Percentiles rank a stretch among this genome's conserved stretches.
Conservation (phyloP, 2,797 vertebrate species). For the Crax fasciolata region DNA sequence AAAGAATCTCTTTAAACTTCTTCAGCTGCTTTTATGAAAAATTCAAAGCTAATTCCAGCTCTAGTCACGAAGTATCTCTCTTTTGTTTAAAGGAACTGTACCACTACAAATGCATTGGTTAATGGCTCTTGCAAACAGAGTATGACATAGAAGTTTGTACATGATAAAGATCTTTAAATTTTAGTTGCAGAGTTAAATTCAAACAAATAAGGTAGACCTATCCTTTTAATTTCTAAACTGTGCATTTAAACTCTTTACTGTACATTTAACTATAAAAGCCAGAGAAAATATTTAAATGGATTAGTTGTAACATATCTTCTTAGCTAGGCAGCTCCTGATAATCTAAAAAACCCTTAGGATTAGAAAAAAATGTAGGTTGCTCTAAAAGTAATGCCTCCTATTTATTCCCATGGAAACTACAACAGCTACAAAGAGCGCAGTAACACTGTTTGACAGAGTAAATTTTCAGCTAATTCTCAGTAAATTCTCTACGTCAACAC, state of each 20-base stretch:
- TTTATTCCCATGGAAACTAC: neutral
- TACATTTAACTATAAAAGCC: neutral
- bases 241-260: rapidly evolving
- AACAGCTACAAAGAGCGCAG: neutral
- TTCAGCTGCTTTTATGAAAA: conserved; percentile 53
- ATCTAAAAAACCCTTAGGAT: neutral
- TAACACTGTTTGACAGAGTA: neutral
- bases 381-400: neutral
- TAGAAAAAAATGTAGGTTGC: neutral
- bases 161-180: neutral
- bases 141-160: neutral
- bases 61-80: conserved; percentile 38
- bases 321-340: neutral
- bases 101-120: conserved; percentile 12
- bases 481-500: too few species aligned
- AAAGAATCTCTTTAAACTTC: conserved; percentile 62
- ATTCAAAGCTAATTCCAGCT: conserved; percentile 58
- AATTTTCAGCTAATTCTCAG: neutral
- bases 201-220: neutral
- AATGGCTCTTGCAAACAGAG: neutral
- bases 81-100: conserved; percentile 24
- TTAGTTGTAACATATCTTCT: neutral
- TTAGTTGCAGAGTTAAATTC: neutral
- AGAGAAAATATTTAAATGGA: neutral
- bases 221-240: neutral